phyloP scores from a whole-genome alignment of 2,797 vertebrate genomes.

The Argya squamiceps region DNA sequence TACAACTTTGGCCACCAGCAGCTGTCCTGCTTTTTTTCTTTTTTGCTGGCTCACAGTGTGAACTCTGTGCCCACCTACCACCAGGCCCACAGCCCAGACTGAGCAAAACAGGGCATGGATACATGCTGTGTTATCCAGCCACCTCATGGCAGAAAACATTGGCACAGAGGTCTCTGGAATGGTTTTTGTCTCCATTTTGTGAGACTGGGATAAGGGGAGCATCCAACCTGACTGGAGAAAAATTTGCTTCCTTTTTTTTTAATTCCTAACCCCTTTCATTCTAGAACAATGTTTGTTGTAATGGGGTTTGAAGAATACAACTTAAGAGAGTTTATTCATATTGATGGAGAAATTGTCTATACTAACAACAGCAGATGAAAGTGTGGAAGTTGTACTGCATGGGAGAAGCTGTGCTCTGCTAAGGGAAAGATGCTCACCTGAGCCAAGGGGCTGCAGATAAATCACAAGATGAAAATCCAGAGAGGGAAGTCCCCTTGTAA shows the following conservation, averaged over 20 bases:
- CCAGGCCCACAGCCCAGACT: neutral
- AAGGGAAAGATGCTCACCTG: neutral
- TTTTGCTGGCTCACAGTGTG: neutral
- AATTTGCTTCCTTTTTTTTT: too few relatives aligned
- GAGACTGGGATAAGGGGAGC: neutral
- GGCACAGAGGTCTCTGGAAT: neutral
- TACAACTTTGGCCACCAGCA: neutral
- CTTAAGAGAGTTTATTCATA: neutral
- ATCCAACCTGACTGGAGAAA: neutral
- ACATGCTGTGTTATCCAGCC: neutral
- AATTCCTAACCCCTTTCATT: neutral
- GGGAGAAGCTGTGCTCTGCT: neutral
- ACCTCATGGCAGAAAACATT: neutral
- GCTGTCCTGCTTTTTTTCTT: neutral
- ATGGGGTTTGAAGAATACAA: neutral
- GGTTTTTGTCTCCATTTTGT: neutral
- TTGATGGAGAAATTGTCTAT: neutral
- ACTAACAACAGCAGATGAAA: neutral
- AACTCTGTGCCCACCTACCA: neutral
- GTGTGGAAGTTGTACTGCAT: neutral
- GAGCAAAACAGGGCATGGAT: neutral
- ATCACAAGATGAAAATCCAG: neutral
- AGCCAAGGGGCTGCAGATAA: neutral
- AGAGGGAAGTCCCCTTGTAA: neutral
- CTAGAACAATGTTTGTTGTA: neutral